Percentiles rank a stretch among this genome's conserved stretches.
Evolutionary conservation across 2,888 invertebrate species (phyloP).

Genomic region (Dryocosmus kuriphilus): DNA sequence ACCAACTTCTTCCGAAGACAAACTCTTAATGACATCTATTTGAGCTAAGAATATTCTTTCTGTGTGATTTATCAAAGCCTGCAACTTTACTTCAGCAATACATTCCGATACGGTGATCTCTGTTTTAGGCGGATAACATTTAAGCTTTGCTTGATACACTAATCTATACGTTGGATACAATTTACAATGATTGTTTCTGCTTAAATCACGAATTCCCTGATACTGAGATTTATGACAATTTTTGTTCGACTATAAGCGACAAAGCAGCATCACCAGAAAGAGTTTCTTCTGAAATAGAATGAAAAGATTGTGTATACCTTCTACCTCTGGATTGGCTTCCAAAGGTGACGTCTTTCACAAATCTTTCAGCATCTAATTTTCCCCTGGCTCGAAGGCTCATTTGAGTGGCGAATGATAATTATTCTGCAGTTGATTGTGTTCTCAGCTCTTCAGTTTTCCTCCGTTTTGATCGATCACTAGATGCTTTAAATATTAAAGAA

Average conservation of each 20-base stretch:
- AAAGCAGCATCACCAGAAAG: conserved; percentile 24
- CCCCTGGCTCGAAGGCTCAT: too few relatives aligned
- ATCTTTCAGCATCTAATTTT: too few relatives aligned
- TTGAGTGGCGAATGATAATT: not conserved
- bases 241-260: conserved; percentile 46
- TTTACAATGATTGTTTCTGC: conserved; percentile 22
- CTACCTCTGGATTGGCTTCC: not conserved
- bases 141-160: conserved; percentile 45
- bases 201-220: not conserved
- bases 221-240: too few relatives aligned
- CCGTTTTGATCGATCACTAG: conserved; percentile 8
- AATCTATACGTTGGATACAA: conserved; percentile 45
- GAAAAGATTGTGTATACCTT: too few relatives aligned
- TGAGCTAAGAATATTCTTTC: conserved; percentile 15
- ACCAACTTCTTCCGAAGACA: too few relatives aligned
- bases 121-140: conserved; percentile 47
- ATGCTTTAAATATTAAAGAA: not conserved
- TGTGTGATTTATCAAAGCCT: not conserved
- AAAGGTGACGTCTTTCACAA: conserved; percentile 45
- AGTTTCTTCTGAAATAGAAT: not conserved
- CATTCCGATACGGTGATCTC: too few relatives aligned
- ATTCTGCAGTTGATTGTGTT: not conserved
- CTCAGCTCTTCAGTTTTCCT: conserved; percentile 16
- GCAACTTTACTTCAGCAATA: too few relatives aligned
- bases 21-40: conserved; percentile 48